Evolutionary conservation across 2,888 invertebrate species (phyloP), one percentile per base, ranked within the genome.

Genomic region (Ptilodon capucinus): DNA sequence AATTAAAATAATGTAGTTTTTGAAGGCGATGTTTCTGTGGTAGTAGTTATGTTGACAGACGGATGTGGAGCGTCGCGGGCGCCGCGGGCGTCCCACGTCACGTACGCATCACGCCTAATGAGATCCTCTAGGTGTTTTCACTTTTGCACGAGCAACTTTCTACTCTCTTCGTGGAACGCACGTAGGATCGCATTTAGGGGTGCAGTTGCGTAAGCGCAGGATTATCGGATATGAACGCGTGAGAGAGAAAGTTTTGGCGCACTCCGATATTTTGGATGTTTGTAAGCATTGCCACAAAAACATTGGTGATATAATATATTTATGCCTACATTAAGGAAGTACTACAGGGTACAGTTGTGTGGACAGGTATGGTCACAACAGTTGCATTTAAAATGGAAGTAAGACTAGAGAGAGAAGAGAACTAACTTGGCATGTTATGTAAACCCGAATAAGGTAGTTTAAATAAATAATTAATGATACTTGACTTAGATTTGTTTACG

Each of bases 151-250:
- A 9, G 46, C 36, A 43, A 82, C 86, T 86, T 86, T 87, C 86
- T 86, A 83, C 73, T 66, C 70, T 75, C 72, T 72, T 70, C 60
- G 63, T 59, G 71, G 71, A 73, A 68, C 66, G 61, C 78, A 75
- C 76, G 79, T 74, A 67, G 40, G 46, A 21, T 46, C 41, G 19
- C 21, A 44, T 55, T 58, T 48, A 52, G 51, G 64, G 65, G 49
- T 44, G 43, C 60, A 46, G 62, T 76, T 78, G 72, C 76, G 75
- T 74, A 76, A 78, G 58, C 60, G 54, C 48, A 58, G 48, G 58
- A 69, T 62, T 62, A 64, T 48, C 53, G 18, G 18, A 52, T 57
- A 57, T 51, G 55, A 57, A 43, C 16, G 4, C 13, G 48, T 60
- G 60, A 61, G 44, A 49, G 48, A 62, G 65, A 64, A 64, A 64